Base-by-base conservation (phyloP, 2,888 invertebrate species). In the Crocallis elinguaria region DNA sequence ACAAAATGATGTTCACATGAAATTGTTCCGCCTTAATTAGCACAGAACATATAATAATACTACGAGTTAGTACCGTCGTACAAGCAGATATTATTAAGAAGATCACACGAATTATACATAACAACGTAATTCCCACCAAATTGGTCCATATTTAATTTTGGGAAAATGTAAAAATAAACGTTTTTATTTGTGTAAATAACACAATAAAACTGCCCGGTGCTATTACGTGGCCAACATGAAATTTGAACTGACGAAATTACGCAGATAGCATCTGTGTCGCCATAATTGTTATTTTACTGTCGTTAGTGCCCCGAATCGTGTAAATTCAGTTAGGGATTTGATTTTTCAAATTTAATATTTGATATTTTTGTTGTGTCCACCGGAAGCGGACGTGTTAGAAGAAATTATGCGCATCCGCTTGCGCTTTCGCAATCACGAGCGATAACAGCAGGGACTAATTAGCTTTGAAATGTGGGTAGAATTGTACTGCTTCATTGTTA, bases 141-240 rank as follows among this genome's bases (percentile, higher is more conserved):
- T 88, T 90, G 81, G 88, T 74, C 84, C 86, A 84, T 91, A 90
- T 89, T 90, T 90, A 91, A 90, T 90, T 88, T 91, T 89, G 88
- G 89, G 90, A 90, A 90, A 91, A 91, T 90, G 88, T 90, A 81
- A 84, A 90, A 89, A 91, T 91, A 91, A 90, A 90, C 89, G 90
- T 88, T 90, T 91, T 91, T 89, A 91, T 91, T 91, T 90, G 91
- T 90, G 90, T 90, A 90, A 91, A 90, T 90, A 90, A 88, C 89
- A 90, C 90, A 91, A 90, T 90, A 89, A 90, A 89, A 87, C 84
- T 76, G 81, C 73, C 49, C 75, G 75, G 69, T 64, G 82, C 79
- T 68, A 87, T 88, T 89, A 89, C 74, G 69, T 51, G 27, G 61
- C 71, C 75, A 77, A 79, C 82, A 80, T 77, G 79, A 82, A 81